These are phyloP conservation scores for Drosophila busckii DNA, from an alignment of 1,140 invertebrate genomes.

Conservation along the genomic window DNA sequence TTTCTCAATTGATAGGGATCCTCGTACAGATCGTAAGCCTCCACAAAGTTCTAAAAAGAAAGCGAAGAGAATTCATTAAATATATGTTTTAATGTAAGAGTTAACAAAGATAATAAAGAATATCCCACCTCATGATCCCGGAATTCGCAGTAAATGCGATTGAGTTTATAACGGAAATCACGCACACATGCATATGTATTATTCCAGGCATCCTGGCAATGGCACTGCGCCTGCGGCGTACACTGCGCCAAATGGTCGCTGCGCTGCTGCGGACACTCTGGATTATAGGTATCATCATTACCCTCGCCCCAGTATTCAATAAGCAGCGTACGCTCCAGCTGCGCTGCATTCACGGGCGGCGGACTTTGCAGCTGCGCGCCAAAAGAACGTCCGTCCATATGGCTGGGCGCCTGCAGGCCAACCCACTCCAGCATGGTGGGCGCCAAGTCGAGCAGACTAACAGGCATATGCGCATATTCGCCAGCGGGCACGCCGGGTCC, in stretches of 20 bases:
- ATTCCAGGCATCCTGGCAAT: constrained; percentile 90
- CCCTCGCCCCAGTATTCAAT: constrained; percentile 90
- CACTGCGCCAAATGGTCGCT: constrained; percentile 83
- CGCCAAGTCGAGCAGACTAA: constrained; percentile 89
- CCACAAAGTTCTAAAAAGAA: constrained; percentile 83
- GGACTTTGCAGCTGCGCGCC: constrained; percentile 45
- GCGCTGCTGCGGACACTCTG: constrained; percentile 81
- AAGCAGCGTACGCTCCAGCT: constrained; percentile 81
- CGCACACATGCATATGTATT: constrained; percentile 91
- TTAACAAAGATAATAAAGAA: too few species aligned
- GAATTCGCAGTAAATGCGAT: constrained; percentile 89
- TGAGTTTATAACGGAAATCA: constrained; percentile 80
- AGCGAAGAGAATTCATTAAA: constrained; percentile 2
- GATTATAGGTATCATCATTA: constrained; percentile 79
- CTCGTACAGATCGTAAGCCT: constrained; percentile 84
- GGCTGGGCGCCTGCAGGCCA: constrained; percentile 53
- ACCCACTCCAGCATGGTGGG: constrained; percentile 88
- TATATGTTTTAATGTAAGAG: neutral
- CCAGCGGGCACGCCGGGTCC: constrained; percentile 84
- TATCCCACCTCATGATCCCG: constrained; percentile 84
- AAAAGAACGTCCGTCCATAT: constrained; percentile 83
- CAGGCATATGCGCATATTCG: constrained; percentile 80
- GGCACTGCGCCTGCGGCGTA: constrained; percentile 83
- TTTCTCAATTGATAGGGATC: constrained; percentile 87
- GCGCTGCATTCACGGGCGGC: constrained; percentile 1